Conservation (phyloP, 2,113 vertebrate species). For the Eolophus roseicapilla region DNA sequence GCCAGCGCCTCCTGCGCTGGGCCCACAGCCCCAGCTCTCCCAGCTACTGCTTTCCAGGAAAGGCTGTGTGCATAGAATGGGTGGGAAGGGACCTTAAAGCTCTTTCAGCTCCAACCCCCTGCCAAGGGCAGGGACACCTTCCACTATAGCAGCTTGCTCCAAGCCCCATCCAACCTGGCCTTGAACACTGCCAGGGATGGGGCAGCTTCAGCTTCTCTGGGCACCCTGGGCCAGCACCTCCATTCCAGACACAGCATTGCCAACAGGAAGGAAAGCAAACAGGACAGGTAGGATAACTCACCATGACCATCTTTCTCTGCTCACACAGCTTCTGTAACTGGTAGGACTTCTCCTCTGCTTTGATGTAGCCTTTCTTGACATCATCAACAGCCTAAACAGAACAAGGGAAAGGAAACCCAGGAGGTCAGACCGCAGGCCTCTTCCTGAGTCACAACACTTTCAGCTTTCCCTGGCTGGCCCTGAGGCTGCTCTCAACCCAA, state of each 20-base stretch:
- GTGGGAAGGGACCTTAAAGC: not conserved
- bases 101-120: not conserved
- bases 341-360: slow-evolving; percentile 95
- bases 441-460: not conserved
- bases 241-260: not conserved
- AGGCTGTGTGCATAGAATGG: not conserved
- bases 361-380: slow-evolving; percentile 96
- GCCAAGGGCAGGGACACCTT: not conserved
- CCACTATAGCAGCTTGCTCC: not conserved
- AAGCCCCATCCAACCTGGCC: not conserved
- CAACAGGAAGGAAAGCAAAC: not conserved
- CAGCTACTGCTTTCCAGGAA: not conserved
- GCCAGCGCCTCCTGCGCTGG: not conserved
- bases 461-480: not conserved
- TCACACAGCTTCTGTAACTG: slow-evolving; percentile 95
- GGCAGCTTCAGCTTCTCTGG: not conserved
- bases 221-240: not conserved
- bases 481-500: not conserved
- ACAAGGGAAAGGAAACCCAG: not conserved
- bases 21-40: not conserved
- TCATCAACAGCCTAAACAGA: slow-evolving; percentile 87
- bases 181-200: not conserved
- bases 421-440: not conserved
- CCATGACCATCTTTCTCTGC: slow-evolving; percentile 96
- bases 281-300: slow-evolving; percentile 55